Evolutionary conservation across 1,140 invertebrate genomes (phyloP), one percentile per base, ranked within the genome.

Genomic region (Prorops nasuta): DNA sequence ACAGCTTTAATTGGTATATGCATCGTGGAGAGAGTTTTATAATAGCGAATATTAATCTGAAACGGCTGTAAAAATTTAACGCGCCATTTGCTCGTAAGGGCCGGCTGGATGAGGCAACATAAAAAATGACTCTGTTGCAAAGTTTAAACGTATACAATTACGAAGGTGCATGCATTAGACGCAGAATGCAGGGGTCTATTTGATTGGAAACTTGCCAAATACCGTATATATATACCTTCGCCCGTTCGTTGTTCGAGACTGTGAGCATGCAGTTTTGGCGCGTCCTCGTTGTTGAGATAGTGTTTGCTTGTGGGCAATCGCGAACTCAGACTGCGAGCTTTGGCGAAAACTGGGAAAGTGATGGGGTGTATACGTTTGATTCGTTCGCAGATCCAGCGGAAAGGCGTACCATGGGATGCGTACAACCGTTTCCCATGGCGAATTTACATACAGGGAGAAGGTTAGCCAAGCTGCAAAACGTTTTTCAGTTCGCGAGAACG

Each of bases 151-250:
- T n/a, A n/a, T n/a, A n/a, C n/a, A n/a, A n/a, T n/a, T n/a, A n/a
- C n/a, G n/a, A n/a, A n/a, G n/a, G n/a, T n/a, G n/a, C n/a, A n/a
- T n/a, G n/a, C n/a, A n/a, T n/a, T n/a, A n/a, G n/a, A n/a, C n/a
- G n/a, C n/a, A n/a, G n/a, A n/a, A n/a, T n/a, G n/a, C n/a, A n/a
- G n/a, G 32, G 14, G 18, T 42, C 44, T 52, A 59, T 56, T 48
- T 44, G 56, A 60, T 54, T 56, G 58, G 52, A 47, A 14, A 28
- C 7, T 22, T n/a, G 58, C 42, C 53, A 51, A 59, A 60, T 47
- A 51, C 45, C 49, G 44, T 50, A 46, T 8, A 45, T 45, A 28
- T 40, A 44, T 24, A 16, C 44, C 39, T 20, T 21, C 32, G 16
- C 28, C 44, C 14, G 22, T 24, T 54, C 50, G 35, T 46, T 18